Conservation (phyloP, 2,888 invertebrate species). For the Nezara viridula region DNA sequence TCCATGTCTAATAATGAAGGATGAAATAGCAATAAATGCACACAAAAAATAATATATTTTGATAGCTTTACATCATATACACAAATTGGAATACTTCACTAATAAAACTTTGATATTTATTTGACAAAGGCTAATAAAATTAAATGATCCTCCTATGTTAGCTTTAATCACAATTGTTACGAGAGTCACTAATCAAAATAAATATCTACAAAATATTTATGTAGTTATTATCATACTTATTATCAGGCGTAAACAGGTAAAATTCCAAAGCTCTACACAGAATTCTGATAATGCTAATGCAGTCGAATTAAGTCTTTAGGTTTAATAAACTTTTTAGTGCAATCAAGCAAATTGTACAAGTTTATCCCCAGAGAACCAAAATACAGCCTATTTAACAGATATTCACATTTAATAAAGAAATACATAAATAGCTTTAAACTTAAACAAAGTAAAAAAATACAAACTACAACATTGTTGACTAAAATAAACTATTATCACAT, state of each 20-base stretch:
- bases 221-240: slow-evolving; percentile 57
- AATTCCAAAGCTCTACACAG: slow-evolving; percentile 53
- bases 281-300: slow-evolving; percentile 25
- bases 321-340: not conserved
- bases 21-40: slow-evolving; percentile 23
- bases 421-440: slow-evolving; percentile 34
- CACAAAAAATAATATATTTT: slow-evolving; percentile 58
- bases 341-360: slow-evolving; percentile 27
- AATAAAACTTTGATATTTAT: not conserved
- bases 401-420: not conserved
- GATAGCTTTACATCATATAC: slow-evolving; percentile 54
- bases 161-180: slow-evolving; percentile 1
- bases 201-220: slow-evolving; percentile 56
- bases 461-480: slow-evolving; percentile 14
- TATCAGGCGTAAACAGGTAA: slow-evolving; percentile 50
- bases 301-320: slow-evolving; percentile 24
- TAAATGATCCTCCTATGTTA: not conserved
- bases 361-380: not conserved
- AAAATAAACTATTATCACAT: slow-evolving; percentile 34
- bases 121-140: slow-evolving; percentile 35
- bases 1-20: not conserved
- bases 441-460: slow-evolving; percentile 34
- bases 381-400: slow-evolving; percentile 5
- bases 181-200: slow-evolving; percentile 33
- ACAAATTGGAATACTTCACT: slow-evolving; percentile 24